Evolutionary conservation across 2,113 vertebrate species (phyloP).

Genomic region (Urocynchramus pylzowi): DNA sequence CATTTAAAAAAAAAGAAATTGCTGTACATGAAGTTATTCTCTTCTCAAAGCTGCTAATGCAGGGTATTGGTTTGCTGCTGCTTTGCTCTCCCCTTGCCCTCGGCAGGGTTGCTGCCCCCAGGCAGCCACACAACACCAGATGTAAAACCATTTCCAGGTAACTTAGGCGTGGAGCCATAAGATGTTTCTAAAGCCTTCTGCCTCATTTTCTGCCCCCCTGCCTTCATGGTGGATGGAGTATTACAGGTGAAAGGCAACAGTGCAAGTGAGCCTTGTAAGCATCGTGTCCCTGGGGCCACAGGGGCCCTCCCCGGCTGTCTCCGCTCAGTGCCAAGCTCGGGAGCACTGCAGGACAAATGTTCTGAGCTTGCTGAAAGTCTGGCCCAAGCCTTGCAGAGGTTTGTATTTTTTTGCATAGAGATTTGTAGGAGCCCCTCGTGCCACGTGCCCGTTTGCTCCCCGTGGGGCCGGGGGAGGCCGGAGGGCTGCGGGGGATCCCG

Average conservation of each 20-base stretch:
- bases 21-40: constrained; percentile 61
- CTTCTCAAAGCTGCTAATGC: not conserved
- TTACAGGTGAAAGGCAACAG: constrained; percentile 40
- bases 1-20: not conserved
- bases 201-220: not conserved
- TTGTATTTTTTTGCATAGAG: constrained; percentile 42
- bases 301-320: not conserved
- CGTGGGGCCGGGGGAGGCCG: not conserved
- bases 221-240: not conserved
- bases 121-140: not conserved
- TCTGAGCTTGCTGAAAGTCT: not conserved
- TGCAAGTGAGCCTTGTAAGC: constrained; percentile 31
- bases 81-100: not conserved
- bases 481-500: not conserved
- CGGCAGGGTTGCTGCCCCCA: not conserved
- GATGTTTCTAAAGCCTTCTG: not conserved
- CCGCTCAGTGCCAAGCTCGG: not conserved
- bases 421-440: constrained; percentile 19
- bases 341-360: not conserved
- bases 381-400: constrained; percentile 20
- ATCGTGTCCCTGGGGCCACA: not conserved
- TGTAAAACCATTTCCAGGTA: not conserved
- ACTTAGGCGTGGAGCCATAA: not conserved
- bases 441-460: not conserved
- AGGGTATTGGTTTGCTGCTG: constrained; percentile 10